Base-by-base conservation (phyloP, 2,797 vertebrate species). In the Gymnopithys bicolor region DNA sequence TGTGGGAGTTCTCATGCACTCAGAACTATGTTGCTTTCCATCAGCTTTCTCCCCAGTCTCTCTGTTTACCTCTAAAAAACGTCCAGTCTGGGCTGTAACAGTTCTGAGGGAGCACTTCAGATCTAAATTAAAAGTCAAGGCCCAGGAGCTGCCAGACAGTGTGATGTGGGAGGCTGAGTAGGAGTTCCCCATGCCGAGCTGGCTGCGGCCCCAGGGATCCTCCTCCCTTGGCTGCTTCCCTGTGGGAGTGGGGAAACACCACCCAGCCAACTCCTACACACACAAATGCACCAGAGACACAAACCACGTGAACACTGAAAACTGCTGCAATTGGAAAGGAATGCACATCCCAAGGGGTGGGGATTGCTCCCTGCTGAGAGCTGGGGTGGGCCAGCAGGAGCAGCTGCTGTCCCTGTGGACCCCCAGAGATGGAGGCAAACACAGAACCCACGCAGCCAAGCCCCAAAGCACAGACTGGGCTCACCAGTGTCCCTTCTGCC, bases 331-430 rank as follows among this genome's bases (percentile, higher is more conserved):
- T 0, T n/a, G 60, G 43, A 52, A 15, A 0, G 10, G 56, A 7
- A 16, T 1, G 24, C 68, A 5, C 10, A 3, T 1, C 56, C 4
- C 52, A 0, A 12, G 39, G 32, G 28, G 7, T 1, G 6, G 48
- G 39, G 77, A 46, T 13, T 18, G 37, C 41, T 56, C 32, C 2
- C 2, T 14, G 76, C 53, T 8, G n/a, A 7, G 52, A 49, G 53
- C 70, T 1, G 23, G 10, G 13, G 8, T 7, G 19, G 43, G 27
- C 27, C 46, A 2, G 4, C 71, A 5, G 0, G 5, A 30, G 27
- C 80, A 41, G 63, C 60, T 10, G 18, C 46, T 10, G 60, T 2
- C 21, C 33, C 56, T 12, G 0, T 0, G 0, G 0, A 0, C 9
- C 32, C 30, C 88, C 3, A 10, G 30, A 1, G 15, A 17, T 9